Conservation (phyloP, 2,888 invertebrate genomes). For the Plebejus melissa region DNA sequence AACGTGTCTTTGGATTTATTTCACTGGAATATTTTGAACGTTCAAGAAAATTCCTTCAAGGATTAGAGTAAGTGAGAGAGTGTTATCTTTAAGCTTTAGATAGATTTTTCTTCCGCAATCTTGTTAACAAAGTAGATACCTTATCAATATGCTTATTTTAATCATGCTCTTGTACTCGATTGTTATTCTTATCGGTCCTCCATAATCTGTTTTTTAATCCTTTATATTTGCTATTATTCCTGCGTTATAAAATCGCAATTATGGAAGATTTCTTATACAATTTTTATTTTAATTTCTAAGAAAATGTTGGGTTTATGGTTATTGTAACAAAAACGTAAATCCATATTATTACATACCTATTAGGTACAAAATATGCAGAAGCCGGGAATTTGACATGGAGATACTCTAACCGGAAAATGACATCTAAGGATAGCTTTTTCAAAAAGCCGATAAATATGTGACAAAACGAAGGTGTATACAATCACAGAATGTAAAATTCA, state of each 20-base stretch:
- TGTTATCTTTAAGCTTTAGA: slow-evolving; percentile 21
- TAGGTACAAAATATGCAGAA: too few relatives aligned
- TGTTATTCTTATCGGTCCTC: slow-evolving; percentile 12
- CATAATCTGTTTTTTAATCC: slow-evolving; percentile 22
- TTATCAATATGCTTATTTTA: slow-evolving; percentile 18
- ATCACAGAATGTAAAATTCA: too few relatives aligned
- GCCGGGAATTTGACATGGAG: too few relatives aligned
- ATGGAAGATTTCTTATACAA: too few relatives aligned
- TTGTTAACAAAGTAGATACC: slow-evolving; percentile 16
- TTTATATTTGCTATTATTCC: not conserved
- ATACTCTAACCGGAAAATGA: too few relatives aligned
- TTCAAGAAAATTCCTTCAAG: slow-evolving; percentile 8
- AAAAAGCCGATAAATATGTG: too few relatives aligned
- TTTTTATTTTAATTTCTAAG: too few relatives aligned
- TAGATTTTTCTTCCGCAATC: slow-evolving; percentile 21
- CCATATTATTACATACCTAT: too few relatives aligned
- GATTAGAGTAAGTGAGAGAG: not conserved
- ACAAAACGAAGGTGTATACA: too few relatives aligned
- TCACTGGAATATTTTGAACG: not conserved
- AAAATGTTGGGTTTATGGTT: too few relatives aligned
- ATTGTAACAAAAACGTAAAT: too few relatives aligned
- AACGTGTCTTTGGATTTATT: not conserved
- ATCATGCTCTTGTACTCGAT: slow-evolving; percentile 10
- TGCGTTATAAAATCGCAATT: not conserved
- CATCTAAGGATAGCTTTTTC: too few relatives aligned